Evolutionary conservation across 2,113 vertebrate species (phyloP), one percentile per base, ranked within the genome.

Genomic region (Himantopus leucocephalus): DNA sequence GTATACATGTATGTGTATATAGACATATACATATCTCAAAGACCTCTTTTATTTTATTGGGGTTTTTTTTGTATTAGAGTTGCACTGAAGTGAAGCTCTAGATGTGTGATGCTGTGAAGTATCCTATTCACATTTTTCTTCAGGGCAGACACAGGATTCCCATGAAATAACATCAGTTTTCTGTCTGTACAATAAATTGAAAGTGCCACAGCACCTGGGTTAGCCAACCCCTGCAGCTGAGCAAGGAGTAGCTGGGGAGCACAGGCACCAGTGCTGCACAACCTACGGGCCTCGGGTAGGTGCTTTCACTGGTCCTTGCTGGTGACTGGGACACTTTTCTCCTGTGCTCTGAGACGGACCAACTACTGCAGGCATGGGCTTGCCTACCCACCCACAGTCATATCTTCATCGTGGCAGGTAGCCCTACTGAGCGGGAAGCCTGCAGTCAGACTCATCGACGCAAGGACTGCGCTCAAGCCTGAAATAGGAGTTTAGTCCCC

Each of bases 201-300:
- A 63, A 63, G 37, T 34, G 37, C 47, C 67, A 16, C 23, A 47
- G 58, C 29, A 12, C n/a, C 10, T 27, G 66, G 39, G 9, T 62
- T 47, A 29, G 47, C 52, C 34, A 4, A 13, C 2, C 34, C 17
- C 48, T 26, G 70, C n/a, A 60, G 52, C 34, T 39, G n/a, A 43
- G 48, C 47, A 21, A 26, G 41, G 27, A 41, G 68, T 27, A 39
- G 43, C 35, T 27, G 1, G 2, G 37, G 34, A 58, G 41, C 43
- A 7, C 21, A 52, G 34, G 34, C 55, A 45, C 17, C 15, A 6
- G 16, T 29, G 22, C 32, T 37, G 24, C 6, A 27, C 8, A 6
- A 12, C 1, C 0, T 43, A 26, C 0, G 2, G 39, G 35, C 43
- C 32, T n/a, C 1, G 0, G 15, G 30, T 21, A 14, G 13, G 24